These are phyloP conservation scores for Pseudorasbora parva DNA, from an alignment of 2,113 vertebrate species.

Conservation along the genomic window DNA sequence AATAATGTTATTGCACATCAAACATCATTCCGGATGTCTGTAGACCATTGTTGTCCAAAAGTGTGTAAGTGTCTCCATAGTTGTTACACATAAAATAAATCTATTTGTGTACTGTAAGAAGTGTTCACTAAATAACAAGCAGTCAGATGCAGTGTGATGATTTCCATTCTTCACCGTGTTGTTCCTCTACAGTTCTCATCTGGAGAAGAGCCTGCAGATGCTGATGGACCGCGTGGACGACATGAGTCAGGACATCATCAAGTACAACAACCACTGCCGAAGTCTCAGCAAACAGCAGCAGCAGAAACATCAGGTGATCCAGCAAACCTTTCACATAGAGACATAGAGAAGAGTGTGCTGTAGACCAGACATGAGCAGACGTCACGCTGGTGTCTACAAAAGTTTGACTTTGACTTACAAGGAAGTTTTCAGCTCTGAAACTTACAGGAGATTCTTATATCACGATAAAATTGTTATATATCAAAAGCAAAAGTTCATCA, in stretches of 20 bases:
- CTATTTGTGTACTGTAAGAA: neutral
- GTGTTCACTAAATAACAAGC: too few relatives aligned
- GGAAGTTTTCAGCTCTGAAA: too few relatives aligned
- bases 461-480: too few relatives aligned
- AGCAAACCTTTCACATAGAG: neutral
- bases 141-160: neutral
- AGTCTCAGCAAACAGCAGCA: slow-evolving; percentile 95
- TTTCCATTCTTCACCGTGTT: neutral
- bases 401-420: too few relatives aligned
- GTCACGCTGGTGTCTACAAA: too few relatives aligned
- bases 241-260: slow-evolving; percentile 97
- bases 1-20: neutral
- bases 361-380: too few relatives aligned
- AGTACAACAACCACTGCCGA: slow-evolving; percentile 94
- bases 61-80: neutral
- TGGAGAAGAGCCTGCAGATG: slow-evolving; percentile 93
- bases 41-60: neutral
- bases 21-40: neutral
- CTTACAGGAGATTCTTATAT: too few relatives aligned
- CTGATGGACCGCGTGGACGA: slow-evolving; percentile 98
- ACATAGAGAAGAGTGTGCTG: neutral
- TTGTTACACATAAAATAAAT: neutral
- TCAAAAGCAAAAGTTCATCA: too few relatives aligned
- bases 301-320: slow-evolving; percentile 94
- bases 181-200: slow-evolving; percentile 21